Evolutionary conservation across 92 coral and sea anemone genomes (phyloP).

Genomic region (Porites cylindrica): DNA sequence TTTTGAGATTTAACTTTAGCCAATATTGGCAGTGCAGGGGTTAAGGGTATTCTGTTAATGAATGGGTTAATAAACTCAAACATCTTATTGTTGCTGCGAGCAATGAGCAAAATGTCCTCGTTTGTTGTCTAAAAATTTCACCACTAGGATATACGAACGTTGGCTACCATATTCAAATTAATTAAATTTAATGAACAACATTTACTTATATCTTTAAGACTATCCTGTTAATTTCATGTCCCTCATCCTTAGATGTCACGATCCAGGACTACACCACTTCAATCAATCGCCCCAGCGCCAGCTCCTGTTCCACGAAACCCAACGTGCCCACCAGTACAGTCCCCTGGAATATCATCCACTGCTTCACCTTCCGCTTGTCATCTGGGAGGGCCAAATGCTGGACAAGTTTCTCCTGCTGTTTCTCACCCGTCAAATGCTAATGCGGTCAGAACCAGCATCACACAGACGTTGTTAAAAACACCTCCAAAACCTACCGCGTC

Average conservation of each 20-base stretch:
- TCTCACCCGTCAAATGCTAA: not conserved
- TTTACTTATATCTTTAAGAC: no score
- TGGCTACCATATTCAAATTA: no score
- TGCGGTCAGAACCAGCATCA: not conserved
- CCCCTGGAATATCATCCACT: conserved; percentile 35
- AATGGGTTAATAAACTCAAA: no score
- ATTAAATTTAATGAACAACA: no score
- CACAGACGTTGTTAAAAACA: not conserved
- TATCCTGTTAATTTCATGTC: not conserved
- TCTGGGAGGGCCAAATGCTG: not conserved
- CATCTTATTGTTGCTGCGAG: no score
- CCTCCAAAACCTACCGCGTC: conserved; percentile 96
- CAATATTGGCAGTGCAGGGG: no score
- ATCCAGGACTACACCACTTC: not conserved
- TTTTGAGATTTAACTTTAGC: no score
- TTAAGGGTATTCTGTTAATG: no score
- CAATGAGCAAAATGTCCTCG: no score
- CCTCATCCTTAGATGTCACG: not conserved
- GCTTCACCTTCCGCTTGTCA: conserved; percentile 4
- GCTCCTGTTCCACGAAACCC: not conserved
- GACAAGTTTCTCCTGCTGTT: not conserved
- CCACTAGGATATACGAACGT: no score
- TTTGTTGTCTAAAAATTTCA: no score
- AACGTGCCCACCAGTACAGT: conserved; percentile 25
- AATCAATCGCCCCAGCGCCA: conserved; percentile 30